Conservation (phyloP, 2,888 invertebrate genomes). For the Temnothorax unifasciatus region DNA sequence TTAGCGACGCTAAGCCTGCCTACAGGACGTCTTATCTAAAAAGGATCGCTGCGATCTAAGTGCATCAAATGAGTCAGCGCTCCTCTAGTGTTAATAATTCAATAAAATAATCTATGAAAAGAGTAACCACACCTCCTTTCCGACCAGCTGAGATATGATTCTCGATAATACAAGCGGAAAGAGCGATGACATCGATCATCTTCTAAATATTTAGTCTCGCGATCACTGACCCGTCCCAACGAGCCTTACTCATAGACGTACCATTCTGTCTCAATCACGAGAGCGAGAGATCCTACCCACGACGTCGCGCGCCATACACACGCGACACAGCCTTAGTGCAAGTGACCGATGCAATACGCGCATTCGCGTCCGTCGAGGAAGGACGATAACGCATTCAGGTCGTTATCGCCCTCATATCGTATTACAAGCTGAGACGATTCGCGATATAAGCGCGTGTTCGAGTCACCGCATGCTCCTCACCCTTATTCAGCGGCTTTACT, state of each 20-base stretch:
- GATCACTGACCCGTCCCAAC: conserved; percentile 79
- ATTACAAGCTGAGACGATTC: conserved; percentile 73
- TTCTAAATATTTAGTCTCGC: conserved; percentile 81
- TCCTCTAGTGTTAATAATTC: conserved; percentile 49
- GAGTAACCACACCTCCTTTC: conserved; percentile 20
- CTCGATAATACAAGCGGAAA: conserved; percentile 67
- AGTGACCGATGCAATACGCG: conserved; percentile 62
- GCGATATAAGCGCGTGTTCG: conserved; percentile 56
- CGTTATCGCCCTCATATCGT: conserved; percentile 76
- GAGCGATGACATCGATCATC: conserved; percentile 69
- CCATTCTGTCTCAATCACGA: conserved; percentile 62
- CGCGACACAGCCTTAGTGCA: conserved; percentile 53
- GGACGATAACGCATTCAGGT: conserved; percentile 74
- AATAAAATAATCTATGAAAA: conserved; percentile 51
- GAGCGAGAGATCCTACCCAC: conserved; percentile 40
- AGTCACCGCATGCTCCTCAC: conserved; percentile 25
- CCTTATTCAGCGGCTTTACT: conserved; percentile 29
- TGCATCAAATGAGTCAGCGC: conserved; percentile 23
- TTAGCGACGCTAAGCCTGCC: conserved; percentile 18
- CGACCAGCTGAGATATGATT: conserved; percentile 48
- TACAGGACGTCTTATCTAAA: conserved; percentile 4
- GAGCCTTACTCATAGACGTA: conserved; percentile 65
- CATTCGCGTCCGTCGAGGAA: conserved; percentile 61
- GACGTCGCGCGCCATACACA: conserved; percentile 37
- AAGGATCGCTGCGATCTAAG: not conserved